Conservation (phyloP, 2,113 vertebrate species). For the Desmodus rotundus region DNA sequence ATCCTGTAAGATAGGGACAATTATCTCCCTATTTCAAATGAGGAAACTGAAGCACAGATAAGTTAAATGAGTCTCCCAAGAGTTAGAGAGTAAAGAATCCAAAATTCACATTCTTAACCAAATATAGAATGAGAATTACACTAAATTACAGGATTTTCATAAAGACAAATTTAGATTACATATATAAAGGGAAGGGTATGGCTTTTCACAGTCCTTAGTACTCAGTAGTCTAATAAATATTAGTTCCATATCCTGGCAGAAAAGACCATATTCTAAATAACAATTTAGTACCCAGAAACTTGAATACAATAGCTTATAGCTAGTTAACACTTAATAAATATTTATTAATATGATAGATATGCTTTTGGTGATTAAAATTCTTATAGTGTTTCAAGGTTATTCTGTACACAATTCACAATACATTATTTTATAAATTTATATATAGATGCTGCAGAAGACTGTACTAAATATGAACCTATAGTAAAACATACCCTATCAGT, state of each 20-base stretch:
- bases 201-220: conserved; percentile 25
- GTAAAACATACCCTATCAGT: neutral
- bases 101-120: conserved; percentile 17
- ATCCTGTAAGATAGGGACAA: neutral
- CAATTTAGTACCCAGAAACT: neutral
- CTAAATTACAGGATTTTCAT: neutral
- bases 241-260: neutral
- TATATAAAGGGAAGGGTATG: neutral
- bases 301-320: neutral
- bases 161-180: neutral
- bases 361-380: conserved; percentile 6
- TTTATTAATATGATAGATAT: neutral
- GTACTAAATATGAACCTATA: neutral
- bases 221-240: neutral
- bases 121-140: neutral
- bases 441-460: neutral
- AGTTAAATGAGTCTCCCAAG: neutral
- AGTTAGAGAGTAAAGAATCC: neutral
- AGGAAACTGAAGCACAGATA: neutral
- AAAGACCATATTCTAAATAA: neutral
- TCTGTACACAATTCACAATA: neutral
- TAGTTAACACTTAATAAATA: neutral
- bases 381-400: neutral
- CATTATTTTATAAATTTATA: neutral
- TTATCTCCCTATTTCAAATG: conserved; percentile 3